Base-by-base conservation (phyloP, 2,888 invertebrate species). In the Tetranychus piercei region DNA sequence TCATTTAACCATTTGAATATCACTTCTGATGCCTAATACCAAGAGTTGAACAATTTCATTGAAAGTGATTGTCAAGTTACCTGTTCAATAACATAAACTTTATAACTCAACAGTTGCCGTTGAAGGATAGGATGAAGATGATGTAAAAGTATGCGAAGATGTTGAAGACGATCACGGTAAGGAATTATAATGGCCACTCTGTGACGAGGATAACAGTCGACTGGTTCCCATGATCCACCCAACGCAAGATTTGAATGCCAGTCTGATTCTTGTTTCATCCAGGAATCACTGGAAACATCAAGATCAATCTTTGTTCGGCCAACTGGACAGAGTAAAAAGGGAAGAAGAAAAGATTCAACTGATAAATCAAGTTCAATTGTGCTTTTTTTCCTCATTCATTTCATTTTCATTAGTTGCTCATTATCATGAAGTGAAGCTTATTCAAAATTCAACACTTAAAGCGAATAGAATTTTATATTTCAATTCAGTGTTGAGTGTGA, bases 11-110 rank as follows among this genome's bases (percentile, higher is more conserved):
- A 34, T 34, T n/a, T n/a, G n/a, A n/a, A n/a, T n/a, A n/a, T n/a
- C n/a, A n/a, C n/a, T n/a, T n/a, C n/a, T n/a, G n/a, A n/a, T n/a
- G n/a, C n/a, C n/a, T n/a, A n/a, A n/a, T n/a, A n/a, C n/a, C n/a
- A n/a, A n/a, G n/a, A n/a, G n/a, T n/a, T n/a, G n/a, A n/a, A n/a
- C n/a, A n/a, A n/a, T 55, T 55, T 55, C 15, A 55, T 55, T 55
- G n/a, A 55, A 55, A 15, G 15, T 55, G 15, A 7, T 55, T 15
- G 15, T 15, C 55, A 55, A 55, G 34, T 78, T 75, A 83, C 83
- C 82, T 86, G 85, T 80, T 86, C 86, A 1, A 84, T 82, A 7
- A 86, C 83, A 79, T 84, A 84, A 65, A 86, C 82, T 77, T 82
- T 81, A 78, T 85, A 86, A 73, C 83, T 82, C 34, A 85, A 78